A percentile compares a stretch with the other conserved stretches of the same genome.
Conservation (phyloP, 2,797 vertebrate species). For the Mormyrops boulengeri region DNA sequence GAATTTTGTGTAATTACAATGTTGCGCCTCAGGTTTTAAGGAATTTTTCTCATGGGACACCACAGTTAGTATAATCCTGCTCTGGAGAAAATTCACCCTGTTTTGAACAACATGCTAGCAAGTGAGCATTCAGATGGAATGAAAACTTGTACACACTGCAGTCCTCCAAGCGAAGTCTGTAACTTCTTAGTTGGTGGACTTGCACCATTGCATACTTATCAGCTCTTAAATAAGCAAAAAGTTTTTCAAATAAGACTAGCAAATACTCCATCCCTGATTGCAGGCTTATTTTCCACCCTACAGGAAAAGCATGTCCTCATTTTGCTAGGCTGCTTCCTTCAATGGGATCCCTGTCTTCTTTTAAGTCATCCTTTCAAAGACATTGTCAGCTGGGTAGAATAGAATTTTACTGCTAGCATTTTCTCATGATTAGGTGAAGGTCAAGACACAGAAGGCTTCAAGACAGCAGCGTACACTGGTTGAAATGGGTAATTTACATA, state of each 20-base stretch:
- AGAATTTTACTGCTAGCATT: background rate
- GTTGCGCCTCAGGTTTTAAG: background rate
- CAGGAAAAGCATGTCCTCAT: background rate
- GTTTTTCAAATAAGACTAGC: background rate
- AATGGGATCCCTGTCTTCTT: background rate
- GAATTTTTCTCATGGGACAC: background rate
- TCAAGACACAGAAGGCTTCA: background rate
- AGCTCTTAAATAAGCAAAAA: background rate
- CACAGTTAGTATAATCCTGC: background rate
- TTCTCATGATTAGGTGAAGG: background rate
- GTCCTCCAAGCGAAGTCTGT: background rate
- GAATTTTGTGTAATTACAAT: background rate
- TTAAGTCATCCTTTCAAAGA: background rate
- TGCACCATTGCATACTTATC: conserved; percentile 7
- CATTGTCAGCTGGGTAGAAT: background rate
- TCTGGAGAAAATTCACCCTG: background rate
- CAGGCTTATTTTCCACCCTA: background rate
- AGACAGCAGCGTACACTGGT: background rate
- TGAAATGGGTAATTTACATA: background rate
- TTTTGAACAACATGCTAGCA: background rate
- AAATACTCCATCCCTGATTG: background rate
- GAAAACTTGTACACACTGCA: background rate
- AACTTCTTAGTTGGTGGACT: background rate
- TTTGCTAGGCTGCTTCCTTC: background rate
- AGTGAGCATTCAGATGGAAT: background rate